Percentiles rank a stretch among this genome's conserved stretches.
These are phyloP conservation scores for Nanger granti DNA, from an alignment of 2,113 vertebrate genomes.

Conservation along the genomic window DNA sequence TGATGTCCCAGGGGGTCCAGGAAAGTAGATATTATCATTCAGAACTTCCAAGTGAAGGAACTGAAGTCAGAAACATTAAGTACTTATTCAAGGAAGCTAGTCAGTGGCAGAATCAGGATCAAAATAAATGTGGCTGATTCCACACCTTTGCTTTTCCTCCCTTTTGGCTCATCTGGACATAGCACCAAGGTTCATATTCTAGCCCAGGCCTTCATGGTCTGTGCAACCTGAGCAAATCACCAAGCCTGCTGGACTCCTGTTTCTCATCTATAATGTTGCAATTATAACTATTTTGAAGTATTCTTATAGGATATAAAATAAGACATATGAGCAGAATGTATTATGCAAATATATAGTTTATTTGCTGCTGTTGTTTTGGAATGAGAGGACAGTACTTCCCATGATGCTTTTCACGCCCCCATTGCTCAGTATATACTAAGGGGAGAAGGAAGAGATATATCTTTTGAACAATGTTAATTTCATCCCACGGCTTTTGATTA, in stretches of 20 bases:
- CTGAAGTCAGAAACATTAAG: background rate
- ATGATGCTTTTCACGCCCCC: background rate
- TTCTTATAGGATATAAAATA: conserved; percentile 11
- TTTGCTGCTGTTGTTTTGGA: conserved; percentile 14
- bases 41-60: background rate
- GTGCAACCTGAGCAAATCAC: background rate
- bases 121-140: background rate
- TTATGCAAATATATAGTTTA: conserved; percentile 31
- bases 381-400: background rate
- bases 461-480: conserved; percentile 55
- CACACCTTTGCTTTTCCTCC: background rate
- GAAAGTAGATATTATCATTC: background rate
- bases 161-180: background rate
- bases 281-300: background rate
- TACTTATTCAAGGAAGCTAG: background rate
- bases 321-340: background rate
- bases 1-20: background rate
- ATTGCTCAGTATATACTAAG: conserved; percentile 4
- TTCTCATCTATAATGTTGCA: background rate
- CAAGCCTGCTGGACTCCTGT: background rate
- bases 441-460: conserved; percentile 20
- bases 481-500: conserved; percentile 38
- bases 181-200: background rate
- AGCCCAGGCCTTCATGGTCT: background rate
- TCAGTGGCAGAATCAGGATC: background rate